Conservation (phyloP, 1,140 invertebrate genomes). For the Macrobrachium nipponense region DNA sequence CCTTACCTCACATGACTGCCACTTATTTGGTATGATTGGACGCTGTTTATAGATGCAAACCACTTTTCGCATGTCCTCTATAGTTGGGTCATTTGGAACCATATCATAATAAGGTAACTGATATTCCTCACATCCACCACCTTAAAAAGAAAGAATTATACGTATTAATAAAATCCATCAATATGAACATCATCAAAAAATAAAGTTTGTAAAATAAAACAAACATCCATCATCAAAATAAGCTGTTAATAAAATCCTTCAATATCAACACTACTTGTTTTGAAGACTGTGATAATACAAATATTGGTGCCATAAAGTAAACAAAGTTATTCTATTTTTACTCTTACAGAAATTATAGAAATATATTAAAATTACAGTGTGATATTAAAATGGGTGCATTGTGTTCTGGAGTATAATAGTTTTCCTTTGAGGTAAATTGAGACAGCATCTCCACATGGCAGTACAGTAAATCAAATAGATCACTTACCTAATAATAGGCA, state of each 20-base stretch:
- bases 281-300: not conserved
- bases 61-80: slow-evolving; percentile 94
- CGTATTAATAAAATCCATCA: slow-evolving; percentile 1
- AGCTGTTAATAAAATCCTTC: too few relatives aligned
- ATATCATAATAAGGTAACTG: slow-evolving; percentile 94
- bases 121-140: slow-evolving; percentile 87
- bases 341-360: too few relatives aligned
- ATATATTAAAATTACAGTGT: too few relatives aligned
- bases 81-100: slow-evolving; percentile 90
- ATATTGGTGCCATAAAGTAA: too few relatives aligned
- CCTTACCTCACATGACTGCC: slow-evolving; percentile 79
- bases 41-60: slow-evolving; percentile 88
- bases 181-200: not conserved
- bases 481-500: too few relatives aligned
- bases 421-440: too few relatives aligned
- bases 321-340: too few relatives aligned
- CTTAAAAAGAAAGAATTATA: slow-evolving; percentile 65
- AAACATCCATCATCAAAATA: not conserved
- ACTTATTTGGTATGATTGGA: slow-evolving; percentile 89
- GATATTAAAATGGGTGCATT: too few relatives aligned
- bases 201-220: not conserved
- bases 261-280: not conserved
- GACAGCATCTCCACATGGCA: too few relatives aligned
- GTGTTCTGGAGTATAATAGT: too few relatives aligned
- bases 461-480: too few relatives aligned